A percentile compares a stretch with the other conserved stretches of the same genome.
Conservation (phyloP, 2,888 invertebrate species). For the Xanthorhoe spadicearia region DNA sequence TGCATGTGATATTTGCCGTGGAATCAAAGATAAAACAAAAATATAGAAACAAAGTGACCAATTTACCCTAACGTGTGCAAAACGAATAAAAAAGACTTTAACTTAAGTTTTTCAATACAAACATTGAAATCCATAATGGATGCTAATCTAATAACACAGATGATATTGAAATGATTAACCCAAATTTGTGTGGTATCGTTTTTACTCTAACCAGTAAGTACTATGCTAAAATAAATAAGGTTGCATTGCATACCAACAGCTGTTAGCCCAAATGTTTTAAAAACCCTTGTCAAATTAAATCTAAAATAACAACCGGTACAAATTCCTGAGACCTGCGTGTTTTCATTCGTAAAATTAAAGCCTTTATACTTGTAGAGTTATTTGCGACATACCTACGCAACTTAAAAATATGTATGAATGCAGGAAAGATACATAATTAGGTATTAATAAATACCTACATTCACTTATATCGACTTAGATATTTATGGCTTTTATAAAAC, state of each 20-base stretch:
- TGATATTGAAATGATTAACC: slow-evolving; percentile 12
- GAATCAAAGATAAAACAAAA: slow-evolving; percentile 47
- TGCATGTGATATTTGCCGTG: slow-evolving; percentile 65
- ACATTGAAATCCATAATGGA: slow-evolving; percentile 18
- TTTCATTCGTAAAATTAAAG: slow-evolving; percentile 6
- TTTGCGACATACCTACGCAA: background rate
- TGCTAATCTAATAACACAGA: slow-evolving; percentile 27
- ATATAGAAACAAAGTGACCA: slow-evolving; percentile 10
- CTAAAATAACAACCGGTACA: slow-evolving; percentile 20
- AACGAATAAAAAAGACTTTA: background rate
- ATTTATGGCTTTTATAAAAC: background rate
- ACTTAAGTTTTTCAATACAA: background rate
- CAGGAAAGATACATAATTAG: background rate
- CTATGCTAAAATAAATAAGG: background rate
- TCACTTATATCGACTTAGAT: background rate
- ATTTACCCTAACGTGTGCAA: background rate
- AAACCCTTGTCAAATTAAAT: slow-evolving; percentile 7
- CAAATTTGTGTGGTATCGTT: slow-evolving; percentile 20
- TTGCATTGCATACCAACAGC: background rate
- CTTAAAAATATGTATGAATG: background rate
- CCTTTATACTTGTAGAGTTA: background rate
- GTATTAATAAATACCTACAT: background rate
- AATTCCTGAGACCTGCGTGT: slow-evolving; percentile 14
- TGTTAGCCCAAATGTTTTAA: background rate
- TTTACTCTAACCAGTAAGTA: slow-evolving; percentile 29